Percentiles rank a stretch among this genome's conserved stretches.
Evolutionary conservation across 2,113 vertebrate species (phyloP).

Genomic region (Nyctereutes procyonoides): DNA sequence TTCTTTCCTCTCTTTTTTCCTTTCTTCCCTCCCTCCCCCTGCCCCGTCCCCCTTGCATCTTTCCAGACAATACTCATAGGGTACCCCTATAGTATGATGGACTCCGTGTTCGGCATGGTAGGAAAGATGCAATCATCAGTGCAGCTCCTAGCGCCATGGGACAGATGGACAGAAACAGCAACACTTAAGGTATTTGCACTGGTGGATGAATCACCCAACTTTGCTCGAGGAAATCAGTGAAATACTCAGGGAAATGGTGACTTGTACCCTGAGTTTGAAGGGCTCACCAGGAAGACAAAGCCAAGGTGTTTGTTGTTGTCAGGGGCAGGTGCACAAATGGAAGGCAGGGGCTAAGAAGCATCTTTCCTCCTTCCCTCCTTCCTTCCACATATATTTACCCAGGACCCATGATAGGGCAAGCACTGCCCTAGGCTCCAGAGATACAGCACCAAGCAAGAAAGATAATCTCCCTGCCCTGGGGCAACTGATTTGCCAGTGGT

Average conservation of each 20-base stretch:
- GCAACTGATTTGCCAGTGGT: not conserved
- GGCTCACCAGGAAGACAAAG: constrained; percentile 8
- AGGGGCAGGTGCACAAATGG: not conserved
- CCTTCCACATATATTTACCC: not conserved
- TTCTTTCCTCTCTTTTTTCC: not conserved
- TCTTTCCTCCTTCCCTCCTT: not conserved
- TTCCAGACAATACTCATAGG: not conserved
- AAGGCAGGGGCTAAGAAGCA: not conserved
- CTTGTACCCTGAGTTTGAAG: not conserved
- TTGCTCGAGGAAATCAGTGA: not conserved
- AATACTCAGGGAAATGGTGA: not conserved
- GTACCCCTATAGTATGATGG: not conserved
- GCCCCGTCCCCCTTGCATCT: not conserved
- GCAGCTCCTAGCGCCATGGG: not conserved
- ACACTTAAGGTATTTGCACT: not conserved
- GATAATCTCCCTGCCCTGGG: not conserved
- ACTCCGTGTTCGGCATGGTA: not conserved
- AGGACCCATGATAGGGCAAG: not conserved
- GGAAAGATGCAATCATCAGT: not conserved
- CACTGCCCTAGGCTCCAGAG: not conserved
- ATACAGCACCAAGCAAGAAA: not conserved
- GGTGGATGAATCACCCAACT: not conserved
- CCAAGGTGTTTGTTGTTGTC: not conserved
- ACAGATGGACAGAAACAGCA: not conserved
- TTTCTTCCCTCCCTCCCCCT: not conserved